Base-by-base conservation (phyloP, 2,888 invertebrate species). In the Disparrhopalites patrizii region DNA sequence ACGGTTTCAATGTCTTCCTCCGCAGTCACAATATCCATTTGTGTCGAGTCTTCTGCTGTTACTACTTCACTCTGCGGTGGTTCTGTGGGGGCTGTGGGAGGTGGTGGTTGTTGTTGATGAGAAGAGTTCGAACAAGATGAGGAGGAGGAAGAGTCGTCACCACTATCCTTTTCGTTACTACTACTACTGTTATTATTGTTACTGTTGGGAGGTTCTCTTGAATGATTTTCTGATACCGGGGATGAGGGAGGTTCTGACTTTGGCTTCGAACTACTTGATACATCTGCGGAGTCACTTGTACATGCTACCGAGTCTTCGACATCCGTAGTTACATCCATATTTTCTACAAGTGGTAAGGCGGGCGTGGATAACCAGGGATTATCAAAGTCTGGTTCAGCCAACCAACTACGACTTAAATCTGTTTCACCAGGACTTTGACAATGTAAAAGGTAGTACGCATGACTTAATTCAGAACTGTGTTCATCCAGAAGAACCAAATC, bases 401-500 rank as follows among this genome's bases (percentile, higher is more conserved):
- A 18, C 25, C 38, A 31, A 28, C 36, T 43, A 25, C 56, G n/a
- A 43, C 27, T 47, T 10, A 38, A 38, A 8, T 56, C 56, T 50
- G 20, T 51, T 7, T 28, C 15, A 25, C 38, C 50, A 10, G 51
- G 54, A 56, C 31, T 57, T n/a, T 64, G 56, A 25, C 68, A 62
- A 43, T 68, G 57, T 62, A 68, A 56, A 31, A 68, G 50, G 52
- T 68, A 72, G 31, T 67, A 68, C 5, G 72, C 67, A 62, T 73
- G 72, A 25, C 65, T 68, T 57, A 68, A 23, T 23, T 69, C 71
- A 33, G 72, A 60, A 69, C 58, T 72, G 47, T 69, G 68, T 66
- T 70, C 71, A 62, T 74, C 71, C 43, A 73, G 61, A 8, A 72
- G 65, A 36, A 73, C 61, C 10, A 69, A 43, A 40, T 67, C 68